Percentiles rank a stretch among this genome's conserved stretches.
These are phyloP conservation scores for Chironomus tentans DNA, from an alignment of 2,888 invertebrate species.

Conservation along the genomic window DNA sequence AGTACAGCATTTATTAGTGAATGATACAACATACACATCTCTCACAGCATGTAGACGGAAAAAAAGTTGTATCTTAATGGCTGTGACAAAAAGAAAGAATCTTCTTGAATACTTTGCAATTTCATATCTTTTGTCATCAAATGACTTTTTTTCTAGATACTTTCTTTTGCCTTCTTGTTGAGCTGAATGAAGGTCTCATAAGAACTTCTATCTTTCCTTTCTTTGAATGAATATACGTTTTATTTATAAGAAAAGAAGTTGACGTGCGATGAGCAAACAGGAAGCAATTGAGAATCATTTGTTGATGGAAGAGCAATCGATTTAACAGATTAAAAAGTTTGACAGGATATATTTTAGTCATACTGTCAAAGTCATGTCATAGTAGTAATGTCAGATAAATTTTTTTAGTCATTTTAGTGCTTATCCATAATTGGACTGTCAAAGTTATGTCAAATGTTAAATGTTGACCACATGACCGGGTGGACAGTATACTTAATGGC, in stretches of 20 bases:
- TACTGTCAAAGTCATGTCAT: no score
- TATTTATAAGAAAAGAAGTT: not conserved
- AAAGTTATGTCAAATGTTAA: no score
- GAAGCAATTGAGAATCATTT: no score
- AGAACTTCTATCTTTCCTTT: not conserved
- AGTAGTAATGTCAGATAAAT: no score
- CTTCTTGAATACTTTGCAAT: not conserved
- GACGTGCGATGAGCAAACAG: not conserved
- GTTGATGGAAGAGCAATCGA: no score
- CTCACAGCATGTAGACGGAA: not conserved
- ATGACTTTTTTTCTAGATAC: not conserved
- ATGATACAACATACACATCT: not conserved
- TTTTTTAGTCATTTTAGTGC: no score
- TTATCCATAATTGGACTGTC: no score
- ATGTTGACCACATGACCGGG: no score
- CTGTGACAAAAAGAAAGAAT: not conserved
- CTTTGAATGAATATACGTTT: not conserved
- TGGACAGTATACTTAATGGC: no score
- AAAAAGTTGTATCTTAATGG: not conserved
- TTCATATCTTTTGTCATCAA: not conserved
- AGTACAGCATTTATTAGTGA: not conserved
- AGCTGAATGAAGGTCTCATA: not conserved
- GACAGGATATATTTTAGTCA: no score
- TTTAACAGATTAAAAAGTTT: no score
- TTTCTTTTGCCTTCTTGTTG: not conserved